These are phyloP conservation scores for Leptinotarsa lineolata DNA, from an alignment of 1,140 invertebrate species.

Conservation along the genomic window DNA sequence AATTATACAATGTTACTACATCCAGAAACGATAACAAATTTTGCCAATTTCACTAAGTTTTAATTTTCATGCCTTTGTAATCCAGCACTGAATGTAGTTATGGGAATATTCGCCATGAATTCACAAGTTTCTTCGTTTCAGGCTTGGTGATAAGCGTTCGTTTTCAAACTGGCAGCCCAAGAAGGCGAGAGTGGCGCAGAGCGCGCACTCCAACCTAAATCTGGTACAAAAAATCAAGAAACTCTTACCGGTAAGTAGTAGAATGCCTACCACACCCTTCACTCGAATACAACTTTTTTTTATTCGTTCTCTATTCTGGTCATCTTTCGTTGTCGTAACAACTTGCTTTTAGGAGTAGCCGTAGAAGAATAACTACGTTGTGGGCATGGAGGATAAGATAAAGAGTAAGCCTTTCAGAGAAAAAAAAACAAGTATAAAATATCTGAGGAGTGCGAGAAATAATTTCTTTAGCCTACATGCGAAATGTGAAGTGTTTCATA, in stretches of 20 bases:
- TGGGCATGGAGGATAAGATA: no score
- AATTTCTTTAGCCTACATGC: no score
- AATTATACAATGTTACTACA: neutral
- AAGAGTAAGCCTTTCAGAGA: no score
- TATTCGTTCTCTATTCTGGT: no score
- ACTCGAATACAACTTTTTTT: no score
- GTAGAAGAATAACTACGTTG: no score
- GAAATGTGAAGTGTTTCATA: no score
- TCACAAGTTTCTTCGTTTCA: conserved; percentile 35
- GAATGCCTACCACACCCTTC: neutral
- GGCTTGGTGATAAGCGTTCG: conserved; percentile 46
- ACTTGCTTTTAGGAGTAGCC: no score
- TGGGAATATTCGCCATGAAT: neutral
- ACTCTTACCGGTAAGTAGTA: conserved; percentile 60
- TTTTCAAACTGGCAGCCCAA: conserved; percentile 63
- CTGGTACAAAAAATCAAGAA: conserved; percentile 57
- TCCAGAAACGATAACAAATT: neutral
- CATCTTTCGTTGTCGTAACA: no score
- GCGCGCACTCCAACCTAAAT: conserved; percentile 51
- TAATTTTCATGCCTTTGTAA: neutral
- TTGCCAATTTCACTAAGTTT: neutral
- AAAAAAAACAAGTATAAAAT: no score
- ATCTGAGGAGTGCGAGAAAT: no score
- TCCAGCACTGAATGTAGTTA: neutral
- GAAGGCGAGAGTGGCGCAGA: conserved; percentile 60